Evolutionary conservation across 2,888 invertebrate species (phyloP), one percentile per base, ranked within the genome.

Genomic region (Pyrrhosoma nymphula): DNA sequence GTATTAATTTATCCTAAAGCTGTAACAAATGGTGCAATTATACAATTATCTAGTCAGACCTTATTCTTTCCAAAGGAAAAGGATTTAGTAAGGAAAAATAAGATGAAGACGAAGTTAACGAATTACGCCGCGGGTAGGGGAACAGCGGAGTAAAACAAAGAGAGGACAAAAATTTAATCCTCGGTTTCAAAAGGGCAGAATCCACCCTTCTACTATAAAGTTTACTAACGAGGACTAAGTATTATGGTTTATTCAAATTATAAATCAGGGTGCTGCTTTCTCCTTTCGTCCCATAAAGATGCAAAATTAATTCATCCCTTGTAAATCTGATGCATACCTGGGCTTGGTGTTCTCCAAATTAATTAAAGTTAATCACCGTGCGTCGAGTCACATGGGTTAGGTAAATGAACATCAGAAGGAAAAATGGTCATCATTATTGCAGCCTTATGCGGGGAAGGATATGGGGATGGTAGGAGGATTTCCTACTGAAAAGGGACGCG

Each of bases 401-500:
- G 89, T 47, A 93, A 93, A 63, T 93, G 93, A 63, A 93, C 93
- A 93, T 93, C 93, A 93, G 69, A 93, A 93, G 93, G 35, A 91
- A 93, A 93, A 93, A 93, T 69, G 47, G 93, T 93, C 93, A 93
- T 93, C 93, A 75, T 93, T 93, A 93, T 93, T 93, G 93, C 93
- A 93, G 69, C 93, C 93, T 93, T 93, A 69, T 63, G 93, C 55
- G 63, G 26, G 47, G 39, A 82, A 82, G 35, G 82, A 35, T 35
- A 35, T 35, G 30, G 82, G 82, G 35, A 82, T 82, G 82, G 82
- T 82, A 82, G 82, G 82, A 82, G 82, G 82, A 35, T 82, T 69
- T 39, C 93, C 89, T 89, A 56, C 89, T 56, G 89, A 89, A 56
- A 89, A 89, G 89, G 69, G 47, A 93, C 93, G 93, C 39, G 47